Base-by-base conservation (phyloP, 2,113 vertebrate species). In the Prietella phreatophila region DNA sequence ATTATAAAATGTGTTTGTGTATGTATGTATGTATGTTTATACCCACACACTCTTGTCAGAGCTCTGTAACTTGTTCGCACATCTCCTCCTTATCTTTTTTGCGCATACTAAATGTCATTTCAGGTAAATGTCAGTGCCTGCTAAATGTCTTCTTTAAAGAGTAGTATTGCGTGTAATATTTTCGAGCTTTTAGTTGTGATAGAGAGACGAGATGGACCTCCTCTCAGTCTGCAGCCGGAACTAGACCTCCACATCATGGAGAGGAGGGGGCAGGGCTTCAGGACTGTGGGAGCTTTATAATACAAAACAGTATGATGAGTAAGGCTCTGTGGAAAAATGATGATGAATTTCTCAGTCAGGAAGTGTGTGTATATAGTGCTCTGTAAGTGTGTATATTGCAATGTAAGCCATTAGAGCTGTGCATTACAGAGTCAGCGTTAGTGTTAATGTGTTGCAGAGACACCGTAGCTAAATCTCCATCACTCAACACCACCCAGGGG, bases 151-250 rank as follows among this genome's bases (percentile, higher is more conserved):
- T 36, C 60, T 79, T 69, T 47, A 80, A 56, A 85, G 58, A 30
- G 81, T 19, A 19, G 33, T 30, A 20, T 71, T 56, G 69, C 82
- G 36, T 87, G 82, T 47, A 79, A 27, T 13, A 15, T 17, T 47
- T 79, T 61, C 58, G 19, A 58, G 69, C 76, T 76, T 83, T 71
- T 61, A 78, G 47, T 63, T 33, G 39, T 80, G 58, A 80, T 79
- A 15, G 8, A 75, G 84, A 75, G 30, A 36, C 5, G 67, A 60
- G 53, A 42, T 0, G 33, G 53, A 73, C 11, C 33, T 75, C 36
- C 61, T 36, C 36, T 58, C 65, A 58, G 67, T 73, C n/a, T 7
- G 10, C 47, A 58, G 27, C 27, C 0, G 30, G 53, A n/a, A 60
- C 42, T 60, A 39, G 22, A 75, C 69, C 11, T 53, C n/a, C 11